phyloP scores from a whole-genome alignment of 2,113 vertebrate genomes.

The Aegotheles bennettii region DNA sequence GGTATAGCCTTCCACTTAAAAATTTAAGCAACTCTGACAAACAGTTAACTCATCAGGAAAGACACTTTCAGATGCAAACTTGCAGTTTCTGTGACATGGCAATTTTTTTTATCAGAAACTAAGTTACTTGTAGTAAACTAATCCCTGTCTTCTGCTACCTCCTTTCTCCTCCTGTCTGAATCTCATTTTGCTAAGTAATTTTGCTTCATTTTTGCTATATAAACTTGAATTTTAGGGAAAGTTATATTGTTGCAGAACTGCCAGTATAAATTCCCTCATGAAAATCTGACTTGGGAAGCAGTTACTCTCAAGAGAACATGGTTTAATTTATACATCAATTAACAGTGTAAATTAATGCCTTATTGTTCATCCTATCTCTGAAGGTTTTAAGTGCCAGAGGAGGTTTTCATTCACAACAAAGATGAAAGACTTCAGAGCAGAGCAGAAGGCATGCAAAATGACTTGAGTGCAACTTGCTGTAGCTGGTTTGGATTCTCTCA shows the following conservation, averaged over 20 bases:
- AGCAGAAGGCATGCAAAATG: not conserved
- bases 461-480: not conserved
- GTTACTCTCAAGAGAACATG: not conserved
- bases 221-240: not conserved
- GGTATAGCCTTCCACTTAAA: not conserved
- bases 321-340: conserved; percentile 58
- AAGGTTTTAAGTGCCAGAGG: not conserved
- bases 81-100: not conserved
- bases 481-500: not conserved
- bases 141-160: not conserved
- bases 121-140: not conserved
- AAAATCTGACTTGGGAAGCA: not conserved
- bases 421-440: conserved; percentile 35
- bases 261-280: not conserved
- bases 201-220: not conserved
- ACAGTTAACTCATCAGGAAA: not conserved
- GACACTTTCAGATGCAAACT: not conserved
- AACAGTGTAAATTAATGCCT: conserved; percentile 55
- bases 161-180: not conserved
- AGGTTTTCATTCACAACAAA: conserved; percentile 6
- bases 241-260: not conserved
- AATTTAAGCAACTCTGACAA: not conserved
- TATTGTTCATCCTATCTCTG: not conserved
- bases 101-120: not conserved
- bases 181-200: not conserved